Conservation (phyloP, 2,888 invertebrate species). For the Glyphotaelius pellucidus region DNA sequence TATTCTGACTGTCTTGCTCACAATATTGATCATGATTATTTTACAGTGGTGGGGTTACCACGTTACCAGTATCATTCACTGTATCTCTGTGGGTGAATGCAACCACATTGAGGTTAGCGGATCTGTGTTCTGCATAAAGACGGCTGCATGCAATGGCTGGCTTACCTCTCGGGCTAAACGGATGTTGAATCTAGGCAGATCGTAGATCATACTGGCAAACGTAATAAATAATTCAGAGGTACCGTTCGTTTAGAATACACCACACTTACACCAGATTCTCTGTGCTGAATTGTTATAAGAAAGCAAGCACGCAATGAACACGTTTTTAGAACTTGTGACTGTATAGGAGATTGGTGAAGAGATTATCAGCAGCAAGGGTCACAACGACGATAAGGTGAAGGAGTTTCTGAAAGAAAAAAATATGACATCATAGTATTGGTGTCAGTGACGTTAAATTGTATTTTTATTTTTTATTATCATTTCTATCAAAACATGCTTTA, state of each 20-base stretch:
- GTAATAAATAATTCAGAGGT: neutral
- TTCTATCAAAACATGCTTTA: too few species aligned
- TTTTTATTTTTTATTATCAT: too few species aligned
- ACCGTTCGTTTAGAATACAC: neutral
- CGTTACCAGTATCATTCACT: neutral
- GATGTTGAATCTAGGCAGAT: conserved; percentile 11
- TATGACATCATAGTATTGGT: too few species aligned
- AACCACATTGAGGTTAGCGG: conserved; percentile 45
- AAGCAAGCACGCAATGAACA: neutral
- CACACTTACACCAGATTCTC: neutral
- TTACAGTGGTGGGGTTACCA: neutral
- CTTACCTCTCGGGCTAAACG: neutral
- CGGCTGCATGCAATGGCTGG: neutral
- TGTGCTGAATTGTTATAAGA: neutral
- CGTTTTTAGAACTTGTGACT: neutral
- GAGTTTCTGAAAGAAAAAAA: too few species aligned
- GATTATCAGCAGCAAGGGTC: neutral
- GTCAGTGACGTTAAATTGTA: too few species aligned
- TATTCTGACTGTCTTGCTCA: neutral
- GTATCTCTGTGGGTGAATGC: neutral
- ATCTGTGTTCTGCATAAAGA: conserved; percentile 3
- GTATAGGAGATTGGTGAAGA: neutral
- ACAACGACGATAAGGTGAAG: neutral
- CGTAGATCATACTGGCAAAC: neutral
- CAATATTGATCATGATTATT: neutral